A percentile compares a stretch with the other conserved stretches of the same genome.
phyloP scores from a whole-genome alignment of 2,113 vertebrate species.

The Acrocephalus kingi region DNA sequence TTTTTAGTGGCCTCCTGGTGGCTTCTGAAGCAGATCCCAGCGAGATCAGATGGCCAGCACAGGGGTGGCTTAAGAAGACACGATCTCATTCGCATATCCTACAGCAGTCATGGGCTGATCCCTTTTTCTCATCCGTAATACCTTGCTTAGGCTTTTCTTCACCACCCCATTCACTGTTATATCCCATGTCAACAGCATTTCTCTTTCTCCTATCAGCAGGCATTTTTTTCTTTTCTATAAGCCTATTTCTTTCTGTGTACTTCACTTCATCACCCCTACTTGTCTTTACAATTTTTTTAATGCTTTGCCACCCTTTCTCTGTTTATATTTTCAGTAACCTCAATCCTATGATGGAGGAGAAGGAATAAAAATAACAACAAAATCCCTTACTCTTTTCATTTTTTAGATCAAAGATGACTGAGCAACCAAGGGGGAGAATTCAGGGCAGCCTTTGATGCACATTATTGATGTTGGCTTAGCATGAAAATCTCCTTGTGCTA shows the following conservation, averaged over 20 bases:
- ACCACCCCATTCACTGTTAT: background rate
- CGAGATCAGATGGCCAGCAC: background rate
- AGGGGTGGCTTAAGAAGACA: rapidly evolving
- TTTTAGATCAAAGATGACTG: constrained; percentile 65
- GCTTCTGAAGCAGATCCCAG: background rate
- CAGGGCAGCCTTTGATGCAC: constrained; percentile 61
- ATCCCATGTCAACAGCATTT: background rate
- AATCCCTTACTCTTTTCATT: constrained; percentile 53
- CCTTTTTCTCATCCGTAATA: background rate
- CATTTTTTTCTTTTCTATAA: background rate
- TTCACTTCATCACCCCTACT: background rate
- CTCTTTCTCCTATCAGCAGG: background rate
- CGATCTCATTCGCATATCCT: background rate
- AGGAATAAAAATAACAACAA: constrained; percentile 57
- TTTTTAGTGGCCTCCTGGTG: background rate
- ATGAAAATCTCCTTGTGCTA: constrained; percentile 54
- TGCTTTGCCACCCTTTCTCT: constrained; percentile 6
- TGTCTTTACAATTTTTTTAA: background rate
- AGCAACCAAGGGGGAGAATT: constrained; percentile 19
- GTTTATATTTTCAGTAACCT: constrained; percentile 42
- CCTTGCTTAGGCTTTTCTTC: background rate
- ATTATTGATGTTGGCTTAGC: constrained; percentile 63
- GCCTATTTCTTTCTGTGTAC: background rate
- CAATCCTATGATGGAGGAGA: background rate
- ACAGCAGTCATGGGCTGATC: background rate